phyloP scores from a whole-genome alignment of 2,797 vertebrate genomes.

The Aphelocoma californica region DNA sequence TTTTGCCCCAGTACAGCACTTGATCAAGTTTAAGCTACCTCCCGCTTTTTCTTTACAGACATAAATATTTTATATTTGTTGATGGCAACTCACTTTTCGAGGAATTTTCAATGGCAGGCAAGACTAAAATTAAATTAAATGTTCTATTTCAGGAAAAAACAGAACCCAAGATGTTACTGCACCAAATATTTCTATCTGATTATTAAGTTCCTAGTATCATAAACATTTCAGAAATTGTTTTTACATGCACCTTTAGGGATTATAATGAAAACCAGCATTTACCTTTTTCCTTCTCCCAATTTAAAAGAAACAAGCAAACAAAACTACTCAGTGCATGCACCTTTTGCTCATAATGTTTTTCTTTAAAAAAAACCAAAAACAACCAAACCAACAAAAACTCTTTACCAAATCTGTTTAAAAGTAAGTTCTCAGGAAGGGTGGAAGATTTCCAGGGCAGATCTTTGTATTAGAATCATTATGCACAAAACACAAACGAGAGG shows the following conservation, averaged over 20 bases:
- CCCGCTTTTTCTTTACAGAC: neutral
- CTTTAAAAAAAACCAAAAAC: neutral
- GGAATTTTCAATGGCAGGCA: neutral
- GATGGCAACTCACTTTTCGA: neutral
- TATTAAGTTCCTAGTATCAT: neutral
- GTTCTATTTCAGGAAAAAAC: neutral
- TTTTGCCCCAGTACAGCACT: neutral
- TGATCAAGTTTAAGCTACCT: neutral
- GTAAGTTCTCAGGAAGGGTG: neutral
- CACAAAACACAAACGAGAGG: neutral
- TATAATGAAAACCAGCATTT: neutral
- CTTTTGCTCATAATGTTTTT: neutral
- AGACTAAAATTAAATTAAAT: neutral
- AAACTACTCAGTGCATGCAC: neutral
- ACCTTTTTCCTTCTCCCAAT: neutral
- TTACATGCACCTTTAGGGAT: neutral
- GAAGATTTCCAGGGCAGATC: neutral
- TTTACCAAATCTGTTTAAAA: neutral
- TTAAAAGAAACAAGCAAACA: neutral
- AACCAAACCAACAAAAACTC: neutral
- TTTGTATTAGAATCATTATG: neutral
- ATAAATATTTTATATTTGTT: neutral
- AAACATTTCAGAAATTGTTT: neutral
- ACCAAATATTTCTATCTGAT: neutral
- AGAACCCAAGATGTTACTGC: neutral